Percentiles rank a stretch among this genome's conserved stretches.
These are phyloP conservation scores for Mesoclemmys tuberculata DNA, from an alignment of 2,113 vertebrate genomes.

Conservation along the genomic window DNA sequence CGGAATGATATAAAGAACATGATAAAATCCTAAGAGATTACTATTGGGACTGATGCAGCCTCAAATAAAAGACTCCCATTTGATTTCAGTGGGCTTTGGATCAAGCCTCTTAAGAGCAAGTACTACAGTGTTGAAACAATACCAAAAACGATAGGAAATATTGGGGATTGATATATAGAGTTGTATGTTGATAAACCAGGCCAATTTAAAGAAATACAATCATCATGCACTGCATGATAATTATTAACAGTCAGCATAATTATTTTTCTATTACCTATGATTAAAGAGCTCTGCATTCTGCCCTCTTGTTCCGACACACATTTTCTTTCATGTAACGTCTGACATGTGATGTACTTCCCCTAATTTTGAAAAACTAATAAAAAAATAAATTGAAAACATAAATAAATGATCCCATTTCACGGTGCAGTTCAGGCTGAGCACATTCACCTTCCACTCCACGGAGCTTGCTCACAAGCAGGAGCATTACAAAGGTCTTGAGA, in stretches of 20 bases:
- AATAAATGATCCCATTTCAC: conserved; percentile 12
- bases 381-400: conserved; percentile 50
- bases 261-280: neutral
- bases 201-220: neutral
- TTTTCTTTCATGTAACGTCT: neutral
- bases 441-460: neutral
- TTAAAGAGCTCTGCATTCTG: neutral
- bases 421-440: neutral
- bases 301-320: neutral
- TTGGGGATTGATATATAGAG: neutral
- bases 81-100: conserved; percentile 6
- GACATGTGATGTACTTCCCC: neutral
- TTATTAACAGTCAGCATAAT: neutral
- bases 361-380: conserved; percentile 43
- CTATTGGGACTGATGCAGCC: neutral
- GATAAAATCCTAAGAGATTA: neutral
- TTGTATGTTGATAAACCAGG: neutral
- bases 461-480: neutral
- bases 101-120: neutral
- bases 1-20: neutral
- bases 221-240: neutral
- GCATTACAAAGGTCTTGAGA: neutral
- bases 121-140: neutral
- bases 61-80: neutral
- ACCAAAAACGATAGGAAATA: neutral